These are phyloP conservation scores for Parnassius mnemosyne DNA, from an alignment of 2,888 invertebrate genomes.

Conservation along the genomic window DNA sequence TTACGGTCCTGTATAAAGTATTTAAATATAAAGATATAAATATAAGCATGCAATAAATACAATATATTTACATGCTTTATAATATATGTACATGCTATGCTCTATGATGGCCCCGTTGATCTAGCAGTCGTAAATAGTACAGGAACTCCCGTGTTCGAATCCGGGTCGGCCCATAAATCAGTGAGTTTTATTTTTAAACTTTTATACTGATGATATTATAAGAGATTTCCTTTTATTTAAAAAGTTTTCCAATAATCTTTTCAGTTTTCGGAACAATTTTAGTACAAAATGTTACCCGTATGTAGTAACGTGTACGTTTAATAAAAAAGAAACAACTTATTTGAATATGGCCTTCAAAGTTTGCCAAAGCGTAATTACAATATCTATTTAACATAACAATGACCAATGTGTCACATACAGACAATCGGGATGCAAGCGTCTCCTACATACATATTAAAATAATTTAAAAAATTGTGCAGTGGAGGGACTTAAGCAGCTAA, in stretches of 20 bases:
- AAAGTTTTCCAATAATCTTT: background rate
- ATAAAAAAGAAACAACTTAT: conserved; percentile 8
- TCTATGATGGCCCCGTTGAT: too few species aligned
- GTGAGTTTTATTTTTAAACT: background rate
- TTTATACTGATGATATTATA: too few species aligned
- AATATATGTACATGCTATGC: too few species aligned
- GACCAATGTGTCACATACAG: conserved; percentile 3
- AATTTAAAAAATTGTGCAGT: background rate
- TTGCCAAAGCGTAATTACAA: conserved; percentile 23
- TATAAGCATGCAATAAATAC: too few species aligned
- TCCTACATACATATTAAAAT: background rate
- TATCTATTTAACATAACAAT: conserved; percentile 26
- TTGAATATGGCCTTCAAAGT: conserved; percentile 21
- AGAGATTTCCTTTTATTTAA: background rate
- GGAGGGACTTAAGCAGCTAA: background rate
- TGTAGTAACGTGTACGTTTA: too few species aligned
- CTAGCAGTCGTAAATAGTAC: too few species aligned
- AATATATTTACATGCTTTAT: too few species aligned
- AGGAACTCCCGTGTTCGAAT: too few species aligned
- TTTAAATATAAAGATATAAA: too few species aligned
- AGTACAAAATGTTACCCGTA: too few species aligned
- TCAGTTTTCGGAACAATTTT: background rate
- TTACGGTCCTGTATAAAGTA: too few species aligned
- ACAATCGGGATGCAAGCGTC: conserved; percentile 9
- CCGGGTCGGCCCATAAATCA: too few species aligned